phyloP scores from a whole-genome alignment of 2,888 invertebrate genomes.

The Stenichneumon culpator region DNA sequence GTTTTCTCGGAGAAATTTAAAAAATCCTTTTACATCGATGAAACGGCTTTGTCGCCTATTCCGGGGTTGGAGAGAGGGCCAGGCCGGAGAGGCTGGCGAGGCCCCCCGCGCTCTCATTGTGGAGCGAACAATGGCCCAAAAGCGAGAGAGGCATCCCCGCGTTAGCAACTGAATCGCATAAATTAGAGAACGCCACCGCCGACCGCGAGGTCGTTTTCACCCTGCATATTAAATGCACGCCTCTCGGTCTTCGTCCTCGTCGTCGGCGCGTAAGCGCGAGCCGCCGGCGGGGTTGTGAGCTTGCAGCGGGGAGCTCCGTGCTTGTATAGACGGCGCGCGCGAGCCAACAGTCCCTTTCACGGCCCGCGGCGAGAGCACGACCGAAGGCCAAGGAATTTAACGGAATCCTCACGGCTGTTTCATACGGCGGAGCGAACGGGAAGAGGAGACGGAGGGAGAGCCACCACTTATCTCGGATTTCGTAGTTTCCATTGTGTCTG shows the following conservation, averaged over 20 bases:
- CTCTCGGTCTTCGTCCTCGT: conserved; percentile 65
- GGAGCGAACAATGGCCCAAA: conserved; percentile 76
- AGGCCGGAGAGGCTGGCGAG: conserved; percentile 24
- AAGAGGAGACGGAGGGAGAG: conserved; percentile 27
- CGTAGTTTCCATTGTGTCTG: conserved; percentile 75
- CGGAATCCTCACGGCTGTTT: conserved; percentile 44
- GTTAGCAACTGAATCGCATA: conserved; percentile 77
- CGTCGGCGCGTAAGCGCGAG: conserved; percentile 57
- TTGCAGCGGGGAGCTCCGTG: conserved; percentile 14
- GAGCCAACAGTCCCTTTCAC: conserved; percentile 46
- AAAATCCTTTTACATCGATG: conserved; percentile 35
- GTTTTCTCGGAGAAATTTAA: background rate
- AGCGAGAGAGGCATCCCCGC: conserved; percentile 73
- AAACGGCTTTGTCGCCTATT: conserved; percentile 44
- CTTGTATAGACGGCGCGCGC: conserved; percentile 27
- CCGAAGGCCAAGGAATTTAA: conserved; percentile 47
- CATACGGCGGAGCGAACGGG: background rate
- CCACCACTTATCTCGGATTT: conserved; percentile 78
- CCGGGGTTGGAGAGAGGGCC: conserved; percentile 12
- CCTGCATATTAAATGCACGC: conserved; percentile 79
- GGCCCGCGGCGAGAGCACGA: conserved; percentile 11
- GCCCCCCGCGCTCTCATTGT: conserved; percentile 74
- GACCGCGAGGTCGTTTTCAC: conserved; percentile 69
- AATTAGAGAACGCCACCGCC: conserved; percentile 74
- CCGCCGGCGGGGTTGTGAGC: conserved; percentile 33